Conservation (phyloP, 2,113 vertebrate genomes). For the Notothenia rossii region DNA sequence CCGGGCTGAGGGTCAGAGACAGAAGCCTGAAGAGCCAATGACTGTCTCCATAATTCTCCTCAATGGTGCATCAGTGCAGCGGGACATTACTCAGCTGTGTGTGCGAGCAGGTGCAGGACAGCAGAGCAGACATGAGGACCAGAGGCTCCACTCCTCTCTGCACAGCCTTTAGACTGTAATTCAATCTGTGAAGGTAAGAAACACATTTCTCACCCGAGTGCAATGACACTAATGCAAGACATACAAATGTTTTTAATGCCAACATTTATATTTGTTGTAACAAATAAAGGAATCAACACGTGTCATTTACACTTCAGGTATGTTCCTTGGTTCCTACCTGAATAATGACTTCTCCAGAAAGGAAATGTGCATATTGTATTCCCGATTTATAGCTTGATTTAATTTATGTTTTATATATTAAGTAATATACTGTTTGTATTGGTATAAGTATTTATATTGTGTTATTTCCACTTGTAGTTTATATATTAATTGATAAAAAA, state of each 20-base stretch:
- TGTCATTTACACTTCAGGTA: background rate
- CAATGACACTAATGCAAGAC: background rate
- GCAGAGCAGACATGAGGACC: constrained; percentile 68
- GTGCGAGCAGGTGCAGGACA: constrained; percentile 51
- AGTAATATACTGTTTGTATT: background rate
- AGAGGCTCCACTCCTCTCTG: constrained; percentile 50
- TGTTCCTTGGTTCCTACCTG: constrained; percentile 3
- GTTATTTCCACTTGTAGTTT: background rate
- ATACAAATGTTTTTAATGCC: no score
- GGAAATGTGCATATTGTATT: background rate
- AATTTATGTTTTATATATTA: no score
- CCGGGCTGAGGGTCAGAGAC: constrained; percentile 51
- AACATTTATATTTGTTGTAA: background rate
- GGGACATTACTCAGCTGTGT: constrained; percentile 34
- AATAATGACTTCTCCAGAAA: no score
- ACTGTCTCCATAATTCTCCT: constrained; percentile 45
- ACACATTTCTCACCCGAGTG: constrained; percentile 3
- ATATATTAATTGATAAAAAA: background rate
- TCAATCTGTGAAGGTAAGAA: constrained; percentile 64
- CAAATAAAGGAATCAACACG: background rate
- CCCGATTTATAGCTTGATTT: background rate
- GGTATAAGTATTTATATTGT: background rate
- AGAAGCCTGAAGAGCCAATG: constrained; percentile 48
- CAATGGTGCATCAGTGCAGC: constrained; percentile 27
- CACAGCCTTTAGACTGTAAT: constrained; percentile 29